These are phyloP conservation scores for Oryctes rhinoceros DNA, from an alignment of 1,140 invertebrate genomes.

Conservation along the genomic window DNA sequence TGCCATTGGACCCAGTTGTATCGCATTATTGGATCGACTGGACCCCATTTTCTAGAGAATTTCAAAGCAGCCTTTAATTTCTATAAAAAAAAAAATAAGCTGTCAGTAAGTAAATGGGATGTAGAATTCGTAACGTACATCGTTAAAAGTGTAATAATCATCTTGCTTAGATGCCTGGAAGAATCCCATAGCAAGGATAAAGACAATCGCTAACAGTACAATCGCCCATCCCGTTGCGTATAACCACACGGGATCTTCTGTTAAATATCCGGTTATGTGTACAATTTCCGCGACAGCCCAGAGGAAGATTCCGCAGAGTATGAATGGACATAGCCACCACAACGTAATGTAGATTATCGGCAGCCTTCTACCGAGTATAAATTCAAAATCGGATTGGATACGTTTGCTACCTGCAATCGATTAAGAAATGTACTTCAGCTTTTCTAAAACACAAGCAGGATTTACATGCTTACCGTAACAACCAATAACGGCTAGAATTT, in stretches of 20 bases:
- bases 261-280: conserved; percentile 44
- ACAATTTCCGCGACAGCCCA: conserved; percentile 59
- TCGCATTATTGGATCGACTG: conserved; percentile 68
- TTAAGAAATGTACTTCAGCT: background rate
- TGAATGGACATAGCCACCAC: conserved; percentile 62
- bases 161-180: conserved; percentile 56
- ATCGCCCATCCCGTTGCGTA: conserved; percentile 61
- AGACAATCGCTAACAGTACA: conserved; percentile 58
- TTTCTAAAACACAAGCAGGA: background rate
- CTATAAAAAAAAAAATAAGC: conserved; percentile 57
- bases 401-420: conserved; percentile 59
- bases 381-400: conserved; percentile 65
- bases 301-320: conserved; percentile 60
- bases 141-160: conserved; percentile 55
- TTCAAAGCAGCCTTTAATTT: conserved; percentile 67
- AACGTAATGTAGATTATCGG: conserved; percentile 61
- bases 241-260: conserved; percentile 60
- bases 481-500: conserved; percentile 63
- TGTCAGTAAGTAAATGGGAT: background rate
- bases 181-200: conserved; percentile 61
- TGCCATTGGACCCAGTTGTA: conserved; percentile 68
- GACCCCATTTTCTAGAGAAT: conserved; percentile 70
- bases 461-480: conserved; percentile 61
- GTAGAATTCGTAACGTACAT: conserved; percentile 51
- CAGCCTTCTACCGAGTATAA: conserved; percentile 63